Evolutionary conservation across 1,140 invertebrate species (phyloP).

Genomic region (Bombus sibiricus): DNA sequence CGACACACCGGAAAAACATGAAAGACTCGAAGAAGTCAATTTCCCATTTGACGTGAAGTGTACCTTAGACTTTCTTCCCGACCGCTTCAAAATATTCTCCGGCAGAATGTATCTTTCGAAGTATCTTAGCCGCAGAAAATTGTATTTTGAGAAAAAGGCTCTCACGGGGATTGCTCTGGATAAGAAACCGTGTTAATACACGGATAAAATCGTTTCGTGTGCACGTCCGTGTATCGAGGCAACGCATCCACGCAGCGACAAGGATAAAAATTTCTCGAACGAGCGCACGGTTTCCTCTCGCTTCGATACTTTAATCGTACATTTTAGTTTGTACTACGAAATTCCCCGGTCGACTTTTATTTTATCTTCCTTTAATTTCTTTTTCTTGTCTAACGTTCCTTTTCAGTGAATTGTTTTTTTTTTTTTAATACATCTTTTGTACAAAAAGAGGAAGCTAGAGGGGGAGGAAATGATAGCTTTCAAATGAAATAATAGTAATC

Average conservation of each 20-base stretch:
- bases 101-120: neutral
- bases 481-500: neutral
- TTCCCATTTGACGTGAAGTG: neutral
- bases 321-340: neutral
- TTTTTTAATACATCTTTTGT: neutral
- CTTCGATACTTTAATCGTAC: neutral
- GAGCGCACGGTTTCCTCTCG: neutral
- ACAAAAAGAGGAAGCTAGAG: neutral
- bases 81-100: constrained; percentile 9
- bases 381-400: neutral
- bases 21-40: constrained; percentile 17
- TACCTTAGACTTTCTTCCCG: neutral
- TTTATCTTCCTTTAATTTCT: neutral
- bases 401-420: neutral
- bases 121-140: constrained; percentile 22
- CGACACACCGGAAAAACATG: neutral
- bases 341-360: neutral
- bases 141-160: constrained; percentile 24
- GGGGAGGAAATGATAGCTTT: neutral
- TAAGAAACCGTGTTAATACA: constrained; percentile 26
- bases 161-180: neutral
- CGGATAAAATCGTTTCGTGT: neutral
- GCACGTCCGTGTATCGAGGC: neutral
- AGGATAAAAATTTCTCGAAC: neutral
- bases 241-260: neutral